phyloP scores from a whole-genome alignment of 2,113 vertebrate species.

The Mustelus asterias region DNA sequence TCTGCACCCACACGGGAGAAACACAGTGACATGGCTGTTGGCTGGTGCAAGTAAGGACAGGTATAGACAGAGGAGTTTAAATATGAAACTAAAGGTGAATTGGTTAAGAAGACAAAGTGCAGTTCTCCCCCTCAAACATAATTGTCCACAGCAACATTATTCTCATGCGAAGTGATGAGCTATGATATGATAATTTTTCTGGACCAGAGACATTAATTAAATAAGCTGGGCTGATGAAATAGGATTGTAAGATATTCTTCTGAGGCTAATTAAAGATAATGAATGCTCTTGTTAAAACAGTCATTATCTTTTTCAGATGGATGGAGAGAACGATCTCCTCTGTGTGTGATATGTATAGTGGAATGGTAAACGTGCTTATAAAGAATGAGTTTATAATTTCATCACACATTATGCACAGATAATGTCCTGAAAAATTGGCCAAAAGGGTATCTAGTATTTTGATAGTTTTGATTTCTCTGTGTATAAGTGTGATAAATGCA shows the following conservation, averaged over 20 bases:
- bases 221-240: background rate
- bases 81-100: background rate
- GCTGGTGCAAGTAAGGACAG: background rate
- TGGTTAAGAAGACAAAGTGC: slow-evolving; percentile 11
- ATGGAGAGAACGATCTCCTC: background rate
- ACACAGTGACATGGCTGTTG: background rate
- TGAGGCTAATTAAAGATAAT: slow-evolving; percentile 27
- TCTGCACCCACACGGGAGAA: no score
- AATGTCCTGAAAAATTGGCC: background rate
- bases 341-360: background rate
- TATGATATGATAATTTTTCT: background rate
- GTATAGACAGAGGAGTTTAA: background rate
- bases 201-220: background rate
- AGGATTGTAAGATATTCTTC: slow-evolving; percentile 15
- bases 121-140: background rate
- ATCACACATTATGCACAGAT: background rate
- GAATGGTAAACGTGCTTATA: background rate
- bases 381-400: background rate
- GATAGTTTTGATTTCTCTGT: no score
- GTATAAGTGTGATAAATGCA: background rate
- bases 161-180: background rate
- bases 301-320: slow-evolving; percentile 8
- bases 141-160: background rate
- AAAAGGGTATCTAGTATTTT: background rate
- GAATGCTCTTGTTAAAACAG: background rate